Evolutionary conservation across 2,797 vertebrate genomes (phyloP).

Genomic region (Periparus ater): DNA sequence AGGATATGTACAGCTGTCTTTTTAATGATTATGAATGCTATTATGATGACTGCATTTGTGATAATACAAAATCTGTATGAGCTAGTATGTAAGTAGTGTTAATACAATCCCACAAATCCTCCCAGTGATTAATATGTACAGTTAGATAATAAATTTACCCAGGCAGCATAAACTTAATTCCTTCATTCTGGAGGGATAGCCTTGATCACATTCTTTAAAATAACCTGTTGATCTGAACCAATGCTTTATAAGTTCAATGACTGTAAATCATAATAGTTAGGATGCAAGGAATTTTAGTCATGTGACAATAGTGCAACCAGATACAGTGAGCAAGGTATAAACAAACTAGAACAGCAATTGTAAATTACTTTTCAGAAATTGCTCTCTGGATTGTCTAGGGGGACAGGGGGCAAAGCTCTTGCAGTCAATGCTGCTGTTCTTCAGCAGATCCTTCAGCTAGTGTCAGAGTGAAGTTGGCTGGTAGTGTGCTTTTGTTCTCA

Average conservation of each 20-base stretch:
- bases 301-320: neutral
- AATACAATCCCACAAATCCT: neutral
- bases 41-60: neutral
- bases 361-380: neutral
- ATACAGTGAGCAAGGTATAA: neutral
- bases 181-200: neutral
- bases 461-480: neutral
- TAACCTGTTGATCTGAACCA: neutral
- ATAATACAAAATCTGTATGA: neutral
- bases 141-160: neutral
- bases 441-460: neutral
- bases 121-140: neutral
- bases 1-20: neutral
- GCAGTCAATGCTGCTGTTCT: neutral
- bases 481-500: neutral
- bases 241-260: neutral
- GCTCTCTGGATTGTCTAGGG: neutral
- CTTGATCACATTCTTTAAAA: neutral
- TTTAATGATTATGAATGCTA: neutral
- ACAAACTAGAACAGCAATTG: neutral
- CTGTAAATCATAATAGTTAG: neutral
- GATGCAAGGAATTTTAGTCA: neutral
- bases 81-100: neutral
- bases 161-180: neutral
- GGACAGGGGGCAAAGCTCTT: rapidly evolving